Base-by-base conservation (phyloP, 2,113 vertebrate species). In the Haemorhous mexicanus region DNA sequence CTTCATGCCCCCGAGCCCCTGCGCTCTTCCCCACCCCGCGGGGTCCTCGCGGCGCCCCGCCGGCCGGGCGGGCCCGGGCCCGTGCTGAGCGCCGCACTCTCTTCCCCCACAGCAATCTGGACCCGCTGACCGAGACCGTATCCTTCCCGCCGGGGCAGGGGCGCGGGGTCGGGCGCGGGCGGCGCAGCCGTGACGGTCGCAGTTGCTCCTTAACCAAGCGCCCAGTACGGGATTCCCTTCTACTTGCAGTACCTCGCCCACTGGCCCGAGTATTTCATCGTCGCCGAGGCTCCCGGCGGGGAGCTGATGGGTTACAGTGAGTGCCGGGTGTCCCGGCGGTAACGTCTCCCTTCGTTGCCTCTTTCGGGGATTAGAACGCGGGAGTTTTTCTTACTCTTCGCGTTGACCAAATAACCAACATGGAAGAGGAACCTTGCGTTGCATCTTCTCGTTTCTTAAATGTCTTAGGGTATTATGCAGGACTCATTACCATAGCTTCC, bases 261-360 rank as follows among this genome's bases (percentile, higher is more conserved):
- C 95, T 99, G 99, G 99, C 99, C 99, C 1, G 99, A 99, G 97
- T 99, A 99, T 83, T 99, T 99, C 97, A 98, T 99, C 8, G 99
- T 99, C 9, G 99, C 99, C 4, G 99, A 99, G 96, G 99, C 99
- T 50, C 99, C 99, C 21, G 99, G 99, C 16, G 99, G 99, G 59
- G 99, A 99, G 87, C 97, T 99, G 69, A 99, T 99, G 99, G 99
- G 99, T 58, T 99, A 99, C 95, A 99, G 99, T 99, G 97, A 98
- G 97, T 76, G 64, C 47, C 30, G 35, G 10, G 46, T 74, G 9
- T 32, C 27, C 61, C 72, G 44, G 83, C 18, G 32, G 28, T 59
- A 7, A 44, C 30, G 37, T n/a, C 66, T 50, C 32, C 5, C 62
- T 30, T 52, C 27, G 16, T 27, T 27, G 44, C 39, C 12, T 52